Base-by-base conservation (phyloP, 2,888 invertebrate genomes). In the Acanthopleura granulata region DNA sequence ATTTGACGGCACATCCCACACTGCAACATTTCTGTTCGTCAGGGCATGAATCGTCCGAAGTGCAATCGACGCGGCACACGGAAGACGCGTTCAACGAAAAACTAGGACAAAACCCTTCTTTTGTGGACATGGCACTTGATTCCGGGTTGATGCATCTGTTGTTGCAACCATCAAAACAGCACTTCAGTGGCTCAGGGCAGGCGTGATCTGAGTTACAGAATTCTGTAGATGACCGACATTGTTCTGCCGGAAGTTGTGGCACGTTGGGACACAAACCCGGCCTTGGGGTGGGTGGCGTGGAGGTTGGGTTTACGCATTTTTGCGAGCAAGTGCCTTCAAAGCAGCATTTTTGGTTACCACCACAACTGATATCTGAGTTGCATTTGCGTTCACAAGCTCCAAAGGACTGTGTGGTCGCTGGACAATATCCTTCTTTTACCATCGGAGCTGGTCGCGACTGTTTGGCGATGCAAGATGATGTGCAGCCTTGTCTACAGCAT, bases 201-300 rank as follows among this genome's bases (percentile, higher is more conserved):
- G 66, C 66, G 29, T 66, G 66, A 14, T 66, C 66, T 3, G 66
- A 66, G 25, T 66, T 66, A 27, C 66, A 66, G 29, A 66, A 66
- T 6, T 66, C 29, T 66, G 3, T 27, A 22, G 25, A 22, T 16
- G 22, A 27, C 16, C 16, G 18, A 66, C 66, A 66, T 27, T 25
- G 66, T 6, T 66, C 66, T 16, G 29, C 66, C 27, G 66, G 29
- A 66, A 66, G 66, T 6, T 18, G 25, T 22, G 66, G 29, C 1
- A 66, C 66, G 14, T 16, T 66, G 25, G 66, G 66, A 25, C 66
- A 66, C 1, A 66, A 3, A 3, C 66, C 66, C 1, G 66, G 66
- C 6, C 66, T 18, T 27, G 22, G 66, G 16, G 25, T 27, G 14
- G 66, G 66, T 25, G 16, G 16, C 16, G 66, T 27, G 16, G 66